These are phyloP conservation scores for Furnarius figulus DNA, from an alignment of 2,113 vertebrate genomes.

Conservation along the genomic window DNA sequence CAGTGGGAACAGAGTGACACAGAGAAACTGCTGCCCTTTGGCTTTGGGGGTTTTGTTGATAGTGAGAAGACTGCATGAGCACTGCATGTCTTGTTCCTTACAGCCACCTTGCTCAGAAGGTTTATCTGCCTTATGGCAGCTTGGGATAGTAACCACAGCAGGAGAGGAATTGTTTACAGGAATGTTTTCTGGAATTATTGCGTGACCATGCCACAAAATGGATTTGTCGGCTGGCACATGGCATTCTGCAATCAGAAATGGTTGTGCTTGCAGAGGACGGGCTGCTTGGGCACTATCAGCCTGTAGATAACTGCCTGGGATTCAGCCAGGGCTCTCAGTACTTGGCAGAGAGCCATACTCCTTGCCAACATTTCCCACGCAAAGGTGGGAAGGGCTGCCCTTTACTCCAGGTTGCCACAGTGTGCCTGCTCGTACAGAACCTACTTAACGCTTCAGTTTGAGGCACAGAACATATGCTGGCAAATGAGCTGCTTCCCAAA, in stretches of 20 bases:
- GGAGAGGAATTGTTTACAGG: neutral
- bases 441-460: neutral
- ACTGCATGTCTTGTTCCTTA: neutral
- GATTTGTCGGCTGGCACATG: neutral
- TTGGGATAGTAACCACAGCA: neutral
- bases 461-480: slow-evolving; percentile 12
- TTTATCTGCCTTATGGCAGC: neutral
- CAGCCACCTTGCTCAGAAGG: neutral
- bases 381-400: slow-evolving; percentile 15
- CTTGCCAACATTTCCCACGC: slow-evolving; percentile 33
- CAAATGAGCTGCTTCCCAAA: slow-evolving; percentile 27
- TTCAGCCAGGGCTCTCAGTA: neutral
- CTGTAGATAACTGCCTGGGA: neutral
- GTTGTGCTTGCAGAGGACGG: neutral
- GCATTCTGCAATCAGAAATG: neutral
- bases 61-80: neutral
- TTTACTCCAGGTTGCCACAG: neutral
- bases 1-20: neutral
- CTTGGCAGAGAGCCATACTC: neutral
- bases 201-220: neutral
- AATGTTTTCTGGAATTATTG: neutral
- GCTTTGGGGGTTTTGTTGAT: neutral
- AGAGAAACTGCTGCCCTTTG: neutral
- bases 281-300: neutral
- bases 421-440: neutral